Evolutionary conservation across 2,888 invertebrate genomes (phyloP), one percentile per base, ranked within the genome.

Genomic region (Hedya salicella): DNA sequence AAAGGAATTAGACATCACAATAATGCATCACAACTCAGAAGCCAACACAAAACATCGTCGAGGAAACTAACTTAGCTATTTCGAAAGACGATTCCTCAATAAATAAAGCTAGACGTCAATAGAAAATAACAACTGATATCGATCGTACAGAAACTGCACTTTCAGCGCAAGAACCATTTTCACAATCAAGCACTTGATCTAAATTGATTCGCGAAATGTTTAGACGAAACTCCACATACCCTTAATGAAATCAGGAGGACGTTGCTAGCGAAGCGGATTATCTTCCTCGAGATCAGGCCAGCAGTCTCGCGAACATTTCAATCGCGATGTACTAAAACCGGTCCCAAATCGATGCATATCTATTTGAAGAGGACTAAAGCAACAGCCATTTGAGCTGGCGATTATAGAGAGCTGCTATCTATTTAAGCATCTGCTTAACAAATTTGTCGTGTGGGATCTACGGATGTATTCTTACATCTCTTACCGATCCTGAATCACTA

Each of bases 151-250:
- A 78, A 85, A 84, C 82, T 82, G 78, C 73, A 80, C 84, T 82
- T 82, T 80, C 75, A 77, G 76, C 71, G 73, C 71, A 71, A 70
- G 75, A 75, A 77, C 77, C 77, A 78, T 76, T 76, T 73, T 71
- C 72, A 71, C 75, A 83, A 88, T 88, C 88, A 78, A 75, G 75
- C 74, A 74, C 75, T 72, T 71, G 73, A 89, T 89, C 89, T 87
- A 85, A 89, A 89, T 89, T 87, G 86, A 84, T 88, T 82, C 80
- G 80, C 79, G 75, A 82, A 83, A 81, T 81, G 77, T 74, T 75
- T 77, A 78, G 81, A 83, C 78, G 73, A 64, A 57, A 74, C 75
- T 79, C 69, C 71, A 65, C 73, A 78, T 80, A 78, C 76, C 77
- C 71, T 79, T 77, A 82, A 81, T 79, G 77, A 79, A 83, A 83